A percentile compares a stretch with the other conserved stretches of the same genome.
Conservation (phyloP, 2,888 invertebrate genomes). For the Volucella bombylans region DNA sequence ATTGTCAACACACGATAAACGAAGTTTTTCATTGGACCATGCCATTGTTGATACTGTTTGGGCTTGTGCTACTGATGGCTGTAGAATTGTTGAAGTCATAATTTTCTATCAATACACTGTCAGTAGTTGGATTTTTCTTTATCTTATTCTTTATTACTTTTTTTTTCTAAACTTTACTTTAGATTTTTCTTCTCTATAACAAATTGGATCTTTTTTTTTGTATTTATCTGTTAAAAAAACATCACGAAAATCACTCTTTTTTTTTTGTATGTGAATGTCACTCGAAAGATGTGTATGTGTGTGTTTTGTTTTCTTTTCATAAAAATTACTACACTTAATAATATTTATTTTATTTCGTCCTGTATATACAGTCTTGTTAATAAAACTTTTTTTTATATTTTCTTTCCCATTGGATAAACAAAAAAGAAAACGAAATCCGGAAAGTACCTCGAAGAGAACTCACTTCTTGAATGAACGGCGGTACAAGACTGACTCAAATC, state of each 20-base stretch:
- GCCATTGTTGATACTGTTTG: conserved; percentile 79
- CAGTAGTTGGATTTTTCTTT: conserved; percentile 22
- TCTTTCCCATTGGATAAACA: conserved; percentile 12
- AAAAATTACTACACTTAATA: conserved; percentile 24
- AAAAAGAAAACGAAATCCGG: neutral
- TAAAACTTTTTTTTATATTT: neutral
- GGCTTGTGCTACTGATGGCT: conserved; percentile 76
- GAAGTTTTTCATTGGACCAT: conserved; percentile 82
- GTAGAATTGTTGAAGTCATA: conserved; percentile 82
- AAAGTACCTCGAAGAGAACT: conserved; percentile 29
- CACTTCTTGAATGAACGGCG: conserved; percentile 60
- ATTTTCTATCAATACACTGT: conserved; percentile 75
- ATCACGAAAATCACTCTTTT: neutral
- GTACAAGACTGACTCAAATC: conserved; percentile 70
- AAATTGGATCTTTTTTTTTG: conserved; percentile 29
- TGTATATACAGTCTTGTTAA: neutral
- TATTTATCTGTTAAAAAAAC: no score
- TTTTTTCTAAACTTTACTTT: conserved; percentile 6
- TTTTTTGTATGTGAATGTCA: conserved; percentile 23
- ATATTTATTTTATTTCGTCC: conserved; percentile 14
- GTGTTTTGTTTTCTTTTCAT: neutral
- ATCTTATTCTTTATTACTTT: conserved; percentile 25
- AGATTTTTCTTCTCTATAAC: conserved; percentile 45
- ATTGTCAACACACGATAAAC: conserved; percentile 81
- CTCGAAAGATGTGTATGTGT: neutral